phyloP scores from a whole-genome alignment of 2,888 invertebrate genomes.

The Ctena decussata region DNA sequence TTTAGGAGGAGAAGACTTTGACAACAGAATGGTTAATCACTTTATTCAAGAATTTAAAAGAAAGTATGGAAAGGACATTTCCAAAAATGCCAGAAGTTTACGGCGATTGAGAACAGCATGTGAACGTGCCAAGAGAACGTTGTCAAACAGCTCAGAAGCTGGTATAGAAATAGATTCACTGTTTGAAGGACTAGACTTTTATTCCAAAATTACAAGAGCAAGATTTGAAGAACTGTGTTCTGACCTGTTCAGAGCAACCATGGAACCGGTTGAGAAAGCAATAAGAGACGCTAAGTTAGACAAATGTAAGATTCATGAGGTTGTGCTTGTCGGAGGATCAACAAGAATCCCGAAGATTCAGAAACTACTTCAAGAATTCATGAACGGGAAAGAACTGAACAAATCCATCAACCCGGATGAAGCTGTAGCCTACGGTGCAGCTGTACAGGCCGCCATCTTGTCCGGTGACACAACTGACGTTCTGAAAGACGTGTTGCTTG shows the following conservation, averaged over 20 bases:
- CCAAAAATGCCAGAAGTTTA: slow-evolving; percentile 75
- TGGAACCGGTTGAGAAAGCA: slow-evolving; percentile 93
- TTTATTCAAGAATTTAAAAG: slow-evolving; percentile 81
- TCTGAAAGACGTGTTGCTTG: slow-evolving; percentile 94
- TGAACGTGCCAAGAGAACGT: slow-evolving; percentile 83
- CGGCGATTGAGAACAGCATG: slow-evolving; percentile 82
- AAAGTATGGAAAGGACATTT: slow-evolving; percentile 80
- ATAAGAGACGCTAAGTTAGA: slow-evolving; percentile 93
- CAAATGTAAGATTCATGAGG: slow-evolving; percentile 91
- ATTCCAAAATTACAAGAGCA: slow-evolving; percentile 82
- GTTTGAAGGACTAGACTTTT: slow-evolving; percentile 83
- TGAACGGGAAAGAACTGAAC: slow-evolving; percentile 94
- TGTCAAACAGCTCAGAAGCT: slow-evolving; percentile 80
- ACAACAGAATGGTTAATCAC: slow-evolving; percentile 79
- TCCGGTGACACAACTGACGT: slow-evolving; percentile 90
- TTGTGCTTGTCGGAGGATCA: slow-evolving; percentile 94
- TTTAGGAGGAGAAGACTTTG: slow-evolving; percentile 84
- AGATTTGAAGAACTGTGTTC: slow-evolving; percentile 83
- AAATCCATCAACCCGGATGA: slow-evolving; percentile 99
- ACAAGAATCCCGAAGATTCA: slow-evolving; percentile 99
- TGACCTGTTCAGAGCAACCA: slow-evolving; percentile 89
- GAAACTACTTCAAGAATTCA: slow-evolving; percentile 93
- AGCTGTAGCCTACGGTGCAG: slow-evolving; percentile 93
- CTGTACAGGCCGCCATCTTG: slow-evolving; percentile 89
- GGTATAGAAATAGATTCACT: slow-evolving; percentile 83